Conservation (phyloP, 2,113 vertebrate genomes). For the Xerus inauris region DNA sequence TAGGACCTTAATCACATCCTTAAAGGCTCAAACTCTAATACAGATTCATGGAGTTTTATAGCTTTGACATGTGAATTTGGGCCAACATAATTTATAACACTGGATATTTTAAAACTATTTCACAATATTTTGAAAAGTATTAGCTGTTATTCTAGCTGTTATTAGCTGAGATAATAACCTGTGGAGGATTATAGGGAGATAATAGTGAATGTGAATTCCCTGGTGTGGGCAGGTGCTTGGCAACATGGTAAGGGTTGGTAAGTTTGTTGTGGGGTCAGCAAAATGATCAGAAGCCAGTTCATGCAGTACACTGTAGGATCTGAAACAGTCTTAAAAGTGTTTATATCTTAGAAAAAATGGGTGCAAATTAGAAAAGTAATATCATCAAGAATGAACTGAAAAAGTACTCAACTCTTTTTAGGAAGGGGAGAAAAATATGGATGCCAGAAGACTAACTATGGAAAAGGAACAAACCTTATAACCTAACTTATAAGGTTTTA, state of each 20-base stretch:
- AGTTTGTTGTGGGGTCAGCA: background rate
- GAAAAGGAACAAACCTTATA: background rate
- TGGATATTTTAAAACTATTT: background rate
- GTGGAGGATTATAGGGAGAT: background rate
- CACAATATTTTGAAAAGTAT: background rate
- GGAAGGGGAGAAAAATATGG: fast-evolving
- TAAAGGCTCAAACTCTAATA: background rate
- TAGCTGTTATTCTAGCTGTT: background rate
- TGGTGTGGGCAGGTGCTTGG: background rate
- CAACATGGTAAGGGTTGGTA: background rate
- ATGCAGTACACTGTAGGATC: background rate
- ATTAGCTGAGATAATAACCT: background rate
- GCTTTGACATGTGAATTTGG: background rate
- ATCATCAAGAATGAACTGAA: background rate
- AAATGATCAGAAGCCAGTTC: background rate
- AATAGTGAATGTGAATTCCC: fast-evolving
- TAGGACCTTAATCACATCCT: background rate
- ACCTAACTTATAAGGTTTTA: background rate
- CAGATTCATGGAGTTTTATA: background rate
- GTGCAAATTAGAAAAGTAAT: background rate
- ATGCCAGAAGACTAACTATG: background rate
- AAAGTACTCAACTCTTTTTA: background rate
- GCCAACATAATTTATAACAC: background rate
- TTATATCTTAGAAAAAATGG: background rate
- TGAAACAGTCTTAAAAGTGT: background rate